Base-by-base conservation (phyloP, 2,888 invertebrate genomes). In the Brenthis daphne region DNA sequence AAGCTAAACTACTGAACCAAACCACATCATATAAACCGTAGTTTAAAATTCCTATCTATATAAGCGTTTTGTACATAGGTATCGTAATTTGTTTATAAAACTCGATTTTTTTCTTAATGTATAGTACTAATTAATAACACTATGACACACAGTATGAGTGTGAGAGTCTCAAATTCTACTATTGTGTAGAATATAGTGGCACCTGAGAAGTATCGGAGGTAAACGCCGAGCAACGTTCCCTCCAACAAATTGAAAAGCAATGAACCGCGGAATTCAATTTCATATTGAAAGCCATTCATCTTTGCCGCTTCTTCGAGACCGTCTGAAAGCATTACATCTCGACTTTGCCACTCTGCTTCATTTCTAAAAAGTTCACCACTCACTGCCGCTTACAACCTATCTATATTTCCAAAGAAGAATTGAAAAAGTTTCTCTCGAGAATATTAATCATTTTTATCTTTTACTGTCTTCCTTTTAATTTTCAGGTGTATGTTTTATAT, bases 181-280 rank as follows among this genome's bases (percentile, higher is more conserved):
- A 67, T 61, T 61, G 67, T 67, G 56, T 56, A 64, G 47, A 69
- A 69, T 66, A 57, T 79, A 83, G 80, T 80, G 80, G 81, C 83
- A 87, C 86, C 86, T 87, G 80, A 68, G 79, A 85, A 85, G 82
- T 80, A 81, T 83, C 83, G 77, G 80, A 84, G 84, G 87, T 87
- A 89, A 90, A 86, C 87, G 89, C 81, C 84, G 83, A 82, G 83
- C 86, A 87, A 84, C 89, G 90, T 84, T 88, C 89, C 83, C 86
- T 84, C 87, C 84, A 87, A 91, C 92, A 93, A 92, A 94, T 94
- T 93, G 94, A 93, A 93, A 93, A 91, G 93, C 94, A 94, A 94
- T 94, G 94, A 94, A 94, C 94, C 94, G 93, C 94, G 93, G 94
- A 94, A 94, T 94, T 94, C 94, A 94, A 94, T 94, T 94, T 94